A percentile compares a stretch with the other conserved stretches of the same genome.
Evolutionary conservation across 2,888 invertebrate species (phyloP).

Genomic region (Torymus aiolomorphi): DNA sequence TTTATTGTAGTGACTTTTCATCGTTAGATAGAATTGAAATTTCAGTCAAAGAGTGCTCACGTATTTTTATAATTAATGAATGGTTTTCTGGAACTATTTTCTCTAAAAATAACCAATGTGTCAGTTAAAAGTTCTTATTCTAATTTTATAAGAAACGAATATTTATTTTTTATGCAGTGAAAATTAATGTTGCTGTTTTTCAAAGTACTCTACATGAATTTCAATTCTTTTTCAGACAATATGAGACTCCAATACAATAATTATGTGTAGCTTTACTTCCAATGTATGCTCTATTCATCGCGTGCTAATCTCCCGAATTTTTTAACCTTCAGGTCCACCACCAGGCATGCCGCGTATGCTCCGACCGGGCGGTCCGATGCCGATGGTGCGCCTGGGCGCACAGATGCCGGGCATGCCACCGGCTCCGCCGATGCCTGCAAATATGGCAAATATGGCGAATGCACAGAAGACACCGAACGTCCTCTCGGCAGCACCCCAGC

Average conservation of each 20-base stretch:
- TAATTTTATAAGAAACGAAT: too few species aligned
- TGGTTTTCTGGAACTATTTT: constrained; percentile 59
- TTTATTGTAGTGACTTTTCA: too few species aligned
- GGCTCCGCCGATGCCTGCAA: constrained; percentile 67
- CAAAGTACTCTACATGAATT: too few species aligned
- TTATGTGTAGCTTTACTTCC: too few species aligned
- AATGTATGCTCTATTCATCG: background rate
- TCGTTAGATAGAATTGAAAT: too few species aligned
- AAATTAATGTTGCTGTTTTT: background rate
- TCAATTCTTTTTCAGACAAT: too few species aligned
- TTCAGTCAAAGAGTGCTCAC: too few species aligned
- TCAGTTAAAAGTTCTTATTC: too few species aligned
- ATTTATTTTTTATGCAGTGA: background rate
- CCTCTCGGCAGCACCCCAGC: constrained; percentile 88
- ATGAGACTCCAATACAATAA: too few species aligned
- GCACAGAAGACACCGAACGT: constrained; percentile 81
- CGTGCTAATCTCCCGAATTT: background rate
- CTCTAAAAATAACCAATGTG: too few species aligned
- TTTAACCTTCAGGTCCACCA: constrained; percentile 77
- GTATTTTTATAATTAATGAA: too few species aligned
- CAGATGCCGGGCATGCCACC: constrained; percentile 73
- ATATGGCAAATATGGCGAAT: constrained; percentile 60
- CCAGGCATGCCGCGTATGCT: constrained; percentile 81
- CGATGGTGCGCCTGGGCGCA: constrained; percentile 79
- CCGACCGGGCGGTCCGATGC: constrained; percentile 82